Evolutionary conservation across 2,113 vertebrate genomes (phyloP).

Genomic region (Eurypyga helias): DNA sequence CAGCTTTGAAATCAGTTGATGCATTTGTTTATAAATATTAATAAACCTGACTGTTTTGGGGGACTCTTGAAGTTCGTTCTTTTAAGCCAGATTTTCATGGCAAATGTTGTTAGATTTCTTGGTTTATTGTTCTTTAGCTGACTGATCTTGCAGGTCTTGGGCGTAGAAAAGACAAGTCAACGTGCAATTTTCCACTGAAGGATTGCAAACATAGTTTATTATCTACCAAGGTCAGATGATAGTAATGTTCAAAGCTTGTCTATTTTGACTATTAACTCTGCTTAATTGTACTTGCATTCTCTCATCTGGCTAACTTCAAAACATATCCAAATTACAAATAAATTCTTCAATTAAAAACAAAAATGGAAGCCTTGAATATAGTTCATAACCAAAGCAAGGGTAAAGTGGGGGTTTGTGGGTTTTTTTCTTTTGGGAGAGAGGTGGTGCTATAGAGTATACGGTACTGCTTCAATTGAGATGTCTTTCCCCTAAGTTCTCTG

Average conservation of each 20-base stretch:
- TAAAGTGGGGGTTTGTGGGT: not conserved
- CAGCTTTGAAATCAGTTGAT: slow-evolving; percentile 23
- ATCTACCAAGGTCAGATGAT: slow-evolving; percentile 5
- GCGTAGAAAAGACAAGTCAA: not conserved
- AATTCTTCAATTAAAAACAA: not conserved
- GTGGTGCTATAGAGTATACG: slow-evolving; percentile 22
- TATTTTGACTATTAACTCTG: slow-evolving; percentile 14
- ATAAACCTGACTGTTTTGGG: not conserved
- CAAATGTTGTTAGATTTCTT: not conserved
- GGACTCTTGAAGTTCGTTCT: not conserved
- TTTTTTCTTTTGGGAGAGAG: not conserved
- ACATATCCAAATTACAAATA: slow-evolving; percentile 49
- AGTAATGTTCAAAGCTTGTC: slow-evolving; percentile 7
- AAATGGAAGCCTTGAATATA: slow-evolving; percentile 50
- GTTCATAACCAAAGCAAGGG: slow-evolving; percentile 78
- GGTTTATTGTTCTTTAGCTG: not conserved
- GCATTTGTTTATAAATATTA: slow-evolving; percentile 33
- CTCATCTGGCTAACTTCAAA: slow-evolving; percentile 27
- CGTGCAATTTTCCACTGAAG: not conserved
- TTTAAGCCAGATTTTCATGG: not conserved
- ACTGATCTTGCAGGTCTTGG: not conserved
- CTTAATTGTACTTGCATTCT: not conserved
- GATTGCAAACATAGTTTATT: slow-evolving; percentile 8
- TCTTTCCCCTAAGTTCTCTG: slow-evolving; percentile 41
- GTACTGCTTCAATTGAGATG: slow-evolving; percentile 51